Conservation (phyloP, 2,888 invertebrate species). For the Ecliptopera silaceata region DNA sequence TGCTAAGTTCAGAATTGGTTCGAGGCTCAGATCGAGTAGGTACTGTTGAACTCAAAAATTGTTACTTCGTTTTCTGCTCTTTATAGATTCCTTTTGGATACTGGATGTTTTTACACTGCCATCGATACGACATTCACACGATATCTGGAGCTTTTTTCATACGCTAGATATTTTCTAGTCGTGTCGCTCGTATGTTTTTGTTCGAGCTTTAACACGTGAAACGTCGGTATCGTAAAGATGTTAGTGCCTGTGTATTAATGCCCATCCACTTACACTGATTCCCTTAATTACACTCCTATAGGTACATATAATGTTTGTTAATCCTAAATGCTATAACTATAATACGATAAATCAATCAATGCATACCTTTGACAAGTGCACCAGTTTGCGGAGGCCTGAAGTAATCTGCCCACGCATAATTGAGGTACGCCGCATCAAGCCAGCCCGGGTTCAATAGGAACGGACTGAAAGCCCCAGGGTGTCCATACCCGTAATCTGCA, state of each 20-base stretch:
- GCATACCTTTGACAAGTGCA: constrained; percentile 84
- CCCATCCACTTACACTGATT: too few species aligned
- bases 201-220: too few species aligned
- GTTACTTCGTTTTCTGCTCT: background rate
- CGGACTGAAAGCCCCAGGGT: constrained; percentile 89
- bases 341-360: constrained; percentile 3
- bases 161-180: background rate
- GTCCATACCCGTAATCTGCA: constrained; percentile 91
- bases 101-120: too few species aligned
- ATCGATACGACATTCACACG: too few species aligned
- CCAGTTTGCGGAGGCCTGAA: constrained; percentile 81
- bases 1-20: constrained; percentile 5
- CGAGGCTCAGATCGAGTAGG: constrained; percentile 43
- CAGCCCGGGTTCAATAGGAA: constrained; percentile 92
- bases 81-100: background rate
- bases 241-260: too few species aligned
- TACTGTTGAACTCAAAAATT: background rate
- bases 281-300: too few species aligned
- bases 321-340: too few species aligned
- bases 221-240: too few species aligned
- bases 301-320: too few species aligned
- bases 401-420: constrained; percentile 89
- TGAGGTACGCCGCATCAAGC: constrained; percentile 92
- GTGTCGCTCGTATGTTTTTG: background rate
- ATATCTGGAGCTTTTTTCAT: too few species aligned